Percentiles rank a stretch among this genome's conserved stretches.
Conservation (phyloP, 2,113 vertebrate genomes). For the Orycteropus afer region DNA sequence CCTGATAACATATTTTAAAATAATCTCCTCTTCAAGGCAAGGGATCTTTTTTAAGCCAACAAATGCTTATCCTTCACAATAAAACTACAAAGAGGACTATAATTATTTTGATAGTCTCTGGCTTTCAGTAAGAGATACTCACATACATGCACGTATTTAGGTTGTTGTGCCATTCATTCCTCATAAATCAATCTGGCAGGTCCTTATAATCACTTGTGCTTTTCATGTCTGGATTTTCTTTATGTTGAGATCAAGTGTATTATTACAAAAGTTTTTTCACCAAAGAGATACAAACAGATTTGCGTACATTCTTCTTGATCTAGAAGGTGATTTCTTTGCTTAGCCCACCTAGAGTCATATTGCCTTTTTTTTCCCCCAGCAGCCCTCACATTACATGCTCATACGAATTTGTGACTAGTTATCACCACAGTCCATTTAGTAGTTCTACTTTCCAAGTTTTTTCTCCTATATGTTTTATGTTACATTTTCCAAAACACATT, state of each 20-base stretch:
- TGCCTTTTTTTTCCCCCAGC: background rate
- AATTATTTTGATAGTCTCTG: slow-evolving; percentile 46
- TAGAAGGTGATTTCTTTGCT: slow-evolving; percentile 37
- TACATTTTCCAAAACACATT: slow-evolving; percentile 19
- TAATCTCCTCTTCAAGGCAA: slow-evolving; percentile 45
- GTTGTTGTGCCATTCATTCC: background rate
- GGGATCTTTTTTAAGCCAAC: slow-evolving; percentile 30
- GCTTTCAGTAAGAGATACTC: background rate
- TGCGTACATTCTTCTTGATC: slow-evolving; percentile 4
- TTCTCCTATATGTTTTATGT: background rate
- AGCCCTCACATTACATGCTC: background rate
- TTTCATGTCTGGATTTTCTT: slow-evolving; percentile 14
- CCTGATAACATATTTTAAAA: slow-evolving; percentile 54
- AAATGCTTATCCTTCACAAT: background rate
- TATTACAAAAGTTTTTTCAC: slow-evolving; percentile 45
- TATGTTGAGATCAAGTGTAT: background rate
- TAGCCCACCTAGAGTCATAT: slow-evolving; percentile 12
- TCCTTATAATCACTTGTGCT: slow-evolving; percentile 12
- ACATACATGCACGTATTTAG: background rate
- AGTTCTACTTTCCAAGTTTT: background rate
- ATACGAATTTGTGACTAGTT: background rate
- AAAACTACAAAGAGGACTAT: background rate
- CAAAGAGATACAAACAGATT: slow-evolving; percentile 32
- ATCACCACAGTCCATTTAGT: background rate
- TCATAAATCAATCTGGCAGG: slow-evolving; percentile 68